Evolutionary conservation across 2,113 vertebrate genomes (phyloP).

Genomic region (Alligator sinensis): DNA sequence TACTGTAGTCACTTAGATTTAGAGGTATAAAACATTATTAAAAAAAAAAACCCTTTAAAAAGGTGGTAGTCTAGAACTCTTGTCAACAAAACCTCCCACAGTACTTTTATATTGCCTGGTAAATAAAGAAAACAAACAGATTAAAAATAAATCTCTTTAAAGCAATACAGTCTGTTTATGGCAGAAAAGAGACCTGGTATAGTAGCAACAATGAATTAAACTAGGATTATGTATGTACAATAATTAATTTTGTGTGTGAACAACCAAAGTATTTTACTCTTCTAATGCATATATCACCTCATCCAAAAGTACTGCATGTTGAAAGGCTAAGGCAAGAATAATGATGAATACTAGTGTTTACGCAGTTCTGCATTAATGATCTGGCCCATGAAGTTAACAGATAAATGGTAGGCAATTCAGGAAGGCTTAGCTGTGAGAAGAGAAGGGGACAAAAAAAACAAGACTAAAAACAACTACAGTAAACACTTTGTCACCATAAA

Average conservation of each 20-base stretch:
- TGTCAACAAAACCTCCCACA: background rate
- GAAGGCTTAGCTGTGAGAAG: background rate
- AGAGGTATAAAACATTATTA: background rate
- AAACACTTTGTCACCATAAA: background rate
- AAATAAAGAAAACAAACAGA: background rate
- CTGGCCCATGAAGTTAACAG: background rate
- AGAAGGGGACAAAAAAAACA: background rate
- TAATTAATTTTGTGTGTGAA: background rate
- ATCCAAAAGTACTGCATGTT: background rate
- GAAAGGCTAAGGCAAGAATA: conserved; percentile 8
- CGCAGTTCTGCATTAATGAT: conserved; percentile 22
- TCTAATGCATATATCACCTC: background rate
- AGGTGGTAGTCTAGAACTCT: background rate
- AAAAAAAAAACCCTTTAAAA: too few species aligned
- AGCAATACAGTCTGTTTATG: background rate
- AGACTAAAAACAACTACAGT: background rate
- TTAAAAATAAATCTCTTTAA: background rate
- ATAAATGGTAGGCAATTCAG: conserved; percentile 23
- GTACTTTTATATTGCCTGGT: background rate
- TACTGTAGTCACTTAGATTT: background rate
- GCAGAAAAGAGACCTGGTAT: background rate
- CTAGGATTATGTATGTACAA: background rate
- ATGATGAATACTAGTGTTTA: conserved; percentile 8
- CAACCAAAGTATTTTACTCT: background rate
- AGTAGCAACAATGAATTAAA: background rate